Evolutionary conservation across 2,113 vertebrate genomes (phyloP).

Genomic region (Azemiops feae): DNA sequence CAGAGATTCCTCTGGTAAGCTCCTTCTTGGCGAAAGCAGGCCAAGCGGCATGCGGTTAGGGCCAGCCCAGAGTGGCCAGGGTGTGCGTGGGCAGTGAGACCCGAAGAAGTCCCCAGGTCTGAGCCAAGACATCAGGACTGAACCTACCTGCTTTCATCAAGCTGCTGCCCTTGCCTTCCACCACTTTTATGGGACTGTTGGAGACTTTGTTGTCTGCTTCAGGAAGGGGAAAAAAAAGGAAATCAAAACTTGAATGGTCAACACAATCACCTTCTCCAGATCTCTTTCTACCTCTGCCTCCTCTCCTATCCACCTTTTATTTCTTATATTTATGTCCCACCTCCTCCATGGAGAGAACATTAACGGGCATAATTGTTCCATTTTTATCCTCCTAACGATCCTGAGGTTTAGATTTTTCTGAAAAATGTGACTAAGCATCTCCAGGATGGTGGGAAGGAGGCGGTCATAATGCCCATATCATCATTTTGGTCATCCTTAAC

Average conservation of each 20-base stretch:
- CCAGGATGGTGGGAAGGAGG: background rate
- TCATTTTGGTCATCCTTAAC: background rate
- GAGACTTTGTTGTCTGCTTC: slow-evolving; percentile 68
- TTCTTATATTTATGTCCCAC: background rate
- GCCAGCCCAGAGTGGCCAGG: background rate
- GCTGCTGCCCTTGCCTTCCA: slow-evolving; percentile 71
- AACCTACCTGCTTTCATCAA: slow-evolving; percentile 82
- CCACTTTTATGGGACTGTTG: slow-evolving; percentile 69
- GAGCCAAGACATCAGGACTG: background rate
- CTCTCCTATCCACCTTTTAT: background rate
- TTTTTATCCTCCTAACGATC: background rate
- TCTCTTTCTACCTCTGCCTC: background rate
- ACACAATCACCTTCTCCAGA: background rate
- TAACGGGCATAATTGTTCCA: background rate
- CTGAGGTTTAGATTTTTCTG: background rate
- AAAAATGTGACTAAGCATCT: background rate
- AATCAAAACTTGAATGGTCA: background rate
- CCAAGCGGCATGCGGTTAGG: slow-evolving; percentile 6
- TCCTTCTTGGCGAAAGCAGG: background rate
- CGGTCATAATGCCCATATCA: background rate
- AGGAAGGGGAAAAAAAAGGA: background rate
- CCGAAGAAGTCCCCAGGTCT: background rate
- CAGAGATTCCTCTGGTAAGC: background rate
- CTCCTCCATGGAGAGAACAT: background rate
- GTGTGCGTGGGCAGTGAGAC: background rate